Conservation (phyloP, 2,797 vertebrate species). For the Periparus ater region DNA sequence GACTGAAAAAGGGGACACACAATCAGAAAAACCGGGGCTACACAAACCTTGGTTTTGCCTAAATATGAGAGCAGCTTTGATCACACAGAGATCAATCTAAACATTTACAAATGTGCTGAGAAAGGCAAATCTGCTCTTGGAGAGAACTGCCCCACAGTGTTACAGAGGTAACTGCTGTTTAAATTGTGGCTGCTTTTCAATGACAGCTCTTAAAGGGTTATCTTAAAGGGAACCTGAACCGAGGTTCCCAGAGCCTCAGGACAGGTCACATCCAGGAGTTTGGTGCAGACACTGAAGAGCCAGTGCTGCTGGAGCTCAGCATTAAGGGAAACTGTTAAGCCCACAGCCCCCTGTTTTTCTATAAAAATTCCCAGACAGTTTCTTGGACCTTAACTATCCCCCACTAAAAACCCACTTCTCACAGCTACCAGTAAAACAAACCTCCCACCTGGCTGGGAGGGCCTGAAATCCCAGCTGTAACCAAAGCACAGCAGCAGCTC, state of each 20-base stretch:
- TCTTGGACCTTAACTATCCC: not conserved
- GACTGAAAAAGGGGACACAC: too few species aligned
- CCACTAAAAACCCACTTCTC: not conserved
- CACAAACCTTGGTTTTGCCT: not conserved
- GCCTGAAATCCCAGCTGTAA: not conserved
- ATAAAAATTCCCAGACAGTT: not conserved
- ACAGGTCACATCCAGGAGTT: not conserved
- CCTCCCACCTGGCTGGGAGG: not conserved
- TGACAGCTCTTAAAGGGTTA: not conserved
- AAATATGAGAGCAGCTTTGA: not conserved
- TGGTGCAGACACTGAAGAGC: not conserved
- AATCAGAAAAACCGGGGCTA: not conserved
- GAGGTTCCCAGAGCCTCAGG: not conserved
- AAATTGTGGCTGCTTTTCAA: not conserved
- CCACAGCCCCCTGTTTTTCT: not conserved
- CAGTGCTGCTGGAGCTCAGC: not conserved
- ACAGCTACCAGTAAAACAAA: not conserved
- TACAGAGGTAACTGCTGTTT: not conserved
- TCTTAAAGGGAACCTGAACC: not conserved
- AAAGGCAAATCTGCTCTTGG: not conserved
- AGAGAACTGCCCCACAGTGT: not conserved
- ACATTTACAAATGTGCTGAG: not conserved
- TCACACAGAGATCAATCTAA: not conserved
- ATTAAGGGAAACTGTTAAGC: not conserved
- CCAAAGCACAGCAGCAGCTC: not conserved